Evolutionary conservation across 2,113 vertebrate species (phyloP).

Genomic region (Puma concolor): DNA sequence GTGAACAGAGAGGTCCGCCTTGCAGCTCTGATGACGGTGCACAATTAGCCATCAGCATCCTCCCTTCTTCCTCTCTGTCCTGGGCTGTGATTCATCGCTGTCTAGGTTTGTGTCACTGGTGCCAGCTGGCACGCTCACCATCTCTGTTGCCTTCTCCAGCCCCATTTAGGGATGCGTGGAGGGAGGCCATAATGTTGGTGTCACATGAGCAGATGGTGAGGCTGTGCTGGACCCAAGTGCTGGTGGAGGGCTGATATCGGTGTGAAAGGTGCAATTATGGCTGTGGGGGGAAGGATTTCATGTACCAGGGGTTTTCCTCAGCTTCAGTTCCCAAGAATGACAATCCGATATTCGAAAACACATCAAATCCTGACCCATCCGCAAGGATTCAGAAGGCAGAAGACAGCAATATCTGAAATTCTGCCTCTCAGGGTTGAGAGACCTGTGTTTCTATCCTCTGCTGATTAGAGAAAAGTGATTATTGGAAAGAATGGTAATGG

Average conservation of each 20-base stretch:
- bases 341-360: background rate
- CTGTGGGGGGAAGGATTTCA: background rate
- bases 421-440: background rate
- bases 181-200: slow-evolving; percentile 68
- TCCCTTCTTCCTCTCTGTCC: background rate
- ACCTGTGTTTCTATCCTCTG: background rate
- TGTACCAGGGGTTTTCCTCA: background rate
- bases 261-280: slow-evolving; percentile 41
- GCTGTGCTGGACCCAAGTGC: background rate
- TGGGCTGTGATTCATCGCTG: slow-evolving; percentile 34
- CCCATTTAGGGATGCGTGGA: slow-evolving; percentile 55
- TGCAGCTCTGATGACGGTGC: rapidly evolving
- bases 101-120: slow-evolving; percentile 38
- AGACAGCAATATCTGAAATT: background rate
- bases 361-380: background rate
- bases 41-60: background rate
- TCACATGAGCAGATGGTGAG: slow-evolving; percentile 71
- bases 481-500: background rate
- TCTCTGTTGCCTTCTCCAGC: slow-evolving; percentile 6
- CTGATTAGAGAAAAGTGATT: slow-evolving; percentile 12
- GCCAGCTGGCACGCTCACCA: slow-evolving; percentile 60
- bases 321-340: background rate
- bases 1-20: background rate
- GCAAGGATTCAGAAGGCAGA: slow-evolving; percentile 1
- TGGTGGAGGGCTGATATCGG: slow-evolving; percentile 17